Conservation (phyloP, 2,797 vertebrate species). For the Lepilemur septentrionalis region DNA sequence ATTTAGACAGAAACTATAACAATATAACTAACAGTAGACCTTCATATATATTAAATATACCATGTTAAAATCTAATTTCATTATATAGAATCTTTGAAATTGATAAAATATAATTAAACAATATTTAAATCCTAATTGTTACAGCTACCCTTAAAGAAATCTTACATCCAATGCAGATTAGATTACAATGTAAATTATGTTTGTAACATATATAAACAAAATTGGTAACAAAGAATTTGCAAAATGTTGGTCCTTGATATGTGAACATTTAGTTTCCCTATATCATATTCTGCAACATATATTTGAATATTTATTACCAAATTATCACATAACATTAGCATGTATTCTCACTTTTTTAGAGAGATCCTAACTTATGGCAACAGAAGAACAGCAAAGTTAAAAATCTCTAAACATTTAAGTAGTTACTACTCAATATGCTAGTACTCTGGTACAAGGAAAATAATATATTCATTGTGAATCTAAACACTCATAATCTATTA, state of each 20-base stretch:
- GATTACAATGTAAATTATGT: background rate
- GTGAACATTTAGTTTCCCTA: conserved; percentile 52
- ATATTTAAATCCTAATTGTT: background rate
- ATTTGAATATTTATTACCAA: conserved; percentile 73
- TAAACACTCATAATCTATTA: background rate
- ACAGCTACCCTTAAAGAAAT: background rate
- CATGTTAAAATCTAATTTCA: background rate
- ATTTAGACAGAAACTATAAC: background rate
- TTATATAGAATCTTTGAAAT: background rate
- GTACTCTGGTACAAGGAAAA: background rate
- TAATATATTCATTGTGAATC: background rate
- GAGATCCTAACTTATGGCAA: conserved; percentile 35
- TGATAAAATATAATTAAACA: background rate
- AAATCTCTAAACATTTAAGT: background rate
- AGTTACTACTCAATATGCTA: background rate
- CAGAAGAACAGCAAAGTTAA: background rate
- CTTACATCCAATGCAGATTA: background rate
- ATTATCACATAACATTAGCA: conserved; percentile 62
- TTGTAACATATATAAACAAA: background rate
- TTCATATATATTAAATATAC: background rate
- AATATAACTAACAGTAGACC: background rate
- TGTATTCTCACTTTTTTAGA: conserved; percentile 30
- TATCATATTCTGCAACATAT: conserved; percentile 57
- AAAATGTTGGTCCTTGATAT: conserved; percentile 65
- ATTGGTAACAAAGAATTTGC: conserved; percentile 45